phyloP scores from a whole-genome alignment of 2,888 invertebrate genomes.

The Callinectes sapidus region DNA sequence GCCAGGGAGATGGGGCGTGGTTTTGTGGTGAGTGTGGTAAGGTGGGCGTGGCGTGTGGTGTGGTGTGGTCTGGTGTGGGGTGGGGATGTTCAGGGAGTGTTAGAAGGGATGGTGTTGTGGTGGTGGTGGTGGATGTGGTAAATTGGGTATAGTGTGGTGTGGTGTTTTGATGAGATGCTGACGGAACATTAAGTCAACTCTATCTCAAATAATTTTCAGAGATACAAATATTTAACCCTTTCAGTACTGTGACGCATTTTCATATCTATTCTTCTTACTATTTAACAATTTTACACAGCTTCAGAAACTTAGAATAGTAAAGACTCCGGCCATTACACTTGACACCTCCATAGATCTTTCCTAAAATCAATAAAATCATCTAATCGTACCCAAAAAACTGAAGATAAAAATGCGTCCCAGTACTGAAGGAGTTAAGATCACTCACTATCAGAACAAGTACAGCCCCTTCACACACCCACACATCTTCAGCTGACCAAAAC shows the following conservation, averaged over 20 bases:
- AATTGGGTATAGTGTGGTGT: background rate
- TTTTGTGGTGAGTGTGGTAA: background rate
- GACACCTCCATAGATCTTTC: too few relatives aligned
- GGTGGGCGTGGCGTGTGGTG: background rate
- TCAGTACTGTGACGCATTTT: too few relatives aligned
- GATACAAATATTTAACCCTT: background rate
- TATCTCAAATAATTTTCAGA: background rate
- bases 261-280: too few relatives aligned
- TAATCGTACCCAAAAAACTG: too few relatives aligned
- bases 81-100: background rate
- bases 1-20: background rate
- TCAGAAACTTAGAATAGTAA: too few relatives aligned
- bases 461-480: background rate
- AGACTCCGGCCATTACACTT: too few relatives aligned
- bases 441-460: background rate
- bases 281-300: too few relatives aligned
- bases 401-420: too few relatives aligned
- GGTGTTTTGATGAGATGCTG: too few relatives aligned
- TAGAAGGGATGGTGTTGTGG: background rate
- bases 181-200: background rate
- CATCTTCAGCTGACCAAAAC: conserved; percentile 4
- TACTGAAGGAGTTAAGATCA: too few relatives aligned
- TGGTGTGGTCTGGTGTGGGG: background rate
- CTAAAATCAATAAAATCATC: too few relatives aligned
- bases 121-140: background rate